Percentiles rank a stretch among this genome's conserved stretches.
These are phyloP conservation scores for Drosophila paramelanica DNA, from an alignment of 2,888 invertebrate genomes.

Conservation along the genomic window DNA sequence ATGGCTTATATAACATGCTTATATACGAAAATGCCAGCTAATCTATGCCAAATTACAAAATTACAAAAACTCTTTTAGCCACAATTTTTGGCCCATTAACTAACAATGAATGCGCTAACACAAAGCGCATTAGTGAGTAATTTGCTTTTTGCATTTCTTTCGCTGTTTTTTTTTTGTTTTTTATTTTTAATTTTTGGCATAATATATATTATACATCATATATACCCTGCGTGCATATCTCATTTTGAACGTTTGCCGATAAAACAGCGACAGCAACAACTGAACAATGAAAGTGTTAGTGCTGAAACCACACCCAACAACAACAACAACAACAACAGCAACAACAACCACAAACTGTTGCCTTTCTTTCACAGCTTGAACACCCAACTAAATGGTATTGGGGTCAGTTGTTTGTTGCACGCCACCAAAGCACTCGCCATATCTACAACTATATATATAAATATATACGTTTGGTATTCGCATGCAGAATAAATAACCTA, in stretches of 20 bases:
- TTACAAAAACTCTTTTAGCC: slow-evolving; percentile 7
- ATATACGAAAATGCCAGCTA: slow-evolving; percentile 11
- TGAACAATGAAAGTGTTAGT: slow-evolving; percentile 69
- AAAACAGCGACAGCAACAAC: slow-evolving; percentile 38
- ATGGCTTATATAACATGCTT: slow-evolving; percentile 52
- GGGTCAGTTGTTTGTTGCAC: slow-evolving; percentile 72
- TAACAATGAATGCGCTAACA: slow-evolving; percentile 53
- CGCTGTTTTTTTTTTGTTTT: slow-evolving; percentile 6
- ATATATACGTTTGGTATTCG: slow-evolving; percentile 32
- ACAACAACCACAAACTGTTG: slow-evolving; percentile 23
- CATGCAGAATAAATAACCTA: slow-evolving; percentile 70
- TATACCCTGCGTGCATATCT: slow-evolving; percentile 18
- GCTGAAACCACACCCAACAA: slow-evolving; percentile 57
- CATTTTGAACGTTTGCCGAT: slow-evolving; percentile 36
- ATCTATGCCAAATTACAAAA: slow-evolving; percentile 44
- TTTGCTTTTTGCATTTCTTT: slow-evolving; percentile 46
- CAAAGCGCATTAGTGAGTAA: slow-evolving; percentile 62
- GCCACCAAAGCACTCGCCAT: slow-evolving; percentile 47
- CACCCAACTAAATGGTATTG: slow-evolving; percentile 65
- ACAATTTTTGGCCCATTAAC: slow-evolving; percentile 59
- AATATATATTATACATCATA: slow-evolving; percentile 10
- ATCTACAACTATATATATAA: slow-evolving; percentile 26
- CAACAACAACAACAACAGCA: slow-evolving; percentile 9
- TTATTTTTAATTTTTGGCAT: neutral
- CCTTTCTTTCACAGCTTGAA: slow-evolving; percentile 50